Conservation (phyloP, 2,113 vertebrate species). For the Bubo bubo region DNA sequence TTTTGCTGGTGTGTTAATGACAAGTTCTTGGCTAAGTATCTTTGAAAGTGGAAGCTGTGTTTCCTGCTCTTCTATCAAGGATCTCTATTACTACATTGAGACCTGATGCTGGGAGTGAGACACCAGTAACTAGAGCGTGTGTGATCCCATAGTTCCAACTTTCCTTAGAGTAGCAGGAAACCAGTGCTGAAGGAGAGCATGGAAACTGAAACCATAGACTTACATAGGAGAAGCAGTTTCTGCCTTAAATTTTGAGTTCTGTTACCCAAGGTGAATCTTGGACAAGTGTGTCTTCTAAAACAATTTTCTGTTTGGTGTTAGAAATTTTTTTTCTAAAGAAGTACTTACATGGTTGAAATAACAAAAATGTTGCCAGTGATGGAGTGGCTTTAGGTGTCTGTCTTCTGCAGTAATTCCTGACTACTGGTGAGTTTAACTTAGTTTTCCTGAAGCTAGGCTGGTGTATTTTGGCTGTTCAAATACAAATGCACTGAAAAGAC, state of each 20-base stretch:
- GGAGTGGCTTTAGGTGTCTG: not conserved
- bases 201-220: not conserved
- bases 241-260: not conserved
- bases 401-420: not conserved
- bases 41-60: not conserved
- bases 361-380: not conserved
- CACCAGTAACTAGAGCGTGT: not conserved
- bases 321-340: not conserved
- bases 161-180: not conserved
- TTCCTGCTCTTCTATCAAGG: not conserved
- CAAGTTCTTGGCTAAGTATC: not conserved
- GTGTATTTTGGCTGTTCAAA: not conserved
- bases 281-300: not conserved
- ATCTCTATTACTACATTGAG: not conserved
- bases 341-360: not conserved
- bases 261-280: not conserved
- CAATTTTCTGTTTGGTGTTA: not conserved
- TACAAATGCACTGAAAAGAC: not conserved
- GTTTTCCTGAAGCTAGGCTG: not conserved
- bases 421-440: not conserved
- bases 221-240: not conserved
- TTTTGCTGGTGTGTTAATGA: not conserved
- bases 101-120: not conserved
- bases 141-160: not conserved
- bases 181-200: conserved; percentile 20